These are phyloP conservation scores for Cancer borealis DNA, from an alignment of 2,888 invertebrate genomes.

Conservation along the genomic window DNA sequence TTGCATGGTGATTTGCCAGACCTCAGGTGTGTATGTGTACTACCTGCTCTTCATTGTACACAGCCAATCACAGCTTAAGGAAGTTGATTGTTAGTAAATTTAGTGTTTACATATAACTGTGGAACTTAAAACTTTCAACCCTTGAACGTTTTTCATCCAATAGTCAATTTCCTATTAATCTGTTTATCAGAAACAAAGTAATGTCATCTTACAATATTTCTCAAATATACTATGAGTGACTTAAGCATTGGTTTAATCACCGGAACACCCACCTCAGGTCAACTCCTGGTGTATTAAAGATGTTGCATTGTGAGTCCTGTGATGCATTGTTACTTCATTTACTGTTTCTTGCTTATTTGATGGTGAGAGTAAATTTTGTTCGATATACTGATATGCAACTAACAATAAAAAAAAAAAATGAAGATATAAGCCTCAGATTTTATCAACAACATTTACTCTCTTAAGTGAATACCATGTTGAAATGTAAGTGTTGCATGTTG, in stretches of 20 bases:
- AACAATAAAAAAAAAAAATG: background rate
- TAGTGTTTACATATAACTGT: background rate
- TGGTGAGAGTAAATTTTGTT: constrained; percentile 37
- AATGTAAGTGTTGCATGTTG: constrained; percentile 60
- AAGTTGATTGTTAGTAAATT: constrained; percentile 11
- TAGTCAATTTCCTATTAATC: background rate
- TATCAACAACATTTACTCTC: constrained; percentile 56
- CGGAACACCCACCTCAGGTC: background rate
- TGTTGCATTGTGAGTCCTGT: constrained; percentile 14
- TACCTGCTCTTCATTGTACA: background rate
- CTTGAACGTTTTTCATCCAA: background rate
- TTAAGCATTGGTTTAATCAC: background rate
- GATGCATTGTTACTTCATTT: background rate
- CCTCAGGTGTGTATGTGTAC: background rate
- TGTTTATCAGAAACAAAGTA: background rate
- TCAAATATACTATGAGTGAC: background rate
- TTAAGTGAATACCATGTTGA: constrained; percentile 41
- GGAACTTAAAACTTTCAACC: background rate
- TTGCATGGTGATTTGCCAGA: constrained; percentile 29
- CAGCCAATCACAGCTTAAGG: background rate
- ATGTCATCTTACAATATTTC: background rate
- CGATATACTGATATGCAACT: background rate
- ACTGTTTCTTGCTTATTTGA: background rate
- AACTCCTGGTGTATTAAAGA: background rate
- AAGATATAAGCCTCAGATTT: background rate